Base-by-base conservation (phyloP, 1,140 invertebrate genomes). In the Ericerus pela region DNA sequence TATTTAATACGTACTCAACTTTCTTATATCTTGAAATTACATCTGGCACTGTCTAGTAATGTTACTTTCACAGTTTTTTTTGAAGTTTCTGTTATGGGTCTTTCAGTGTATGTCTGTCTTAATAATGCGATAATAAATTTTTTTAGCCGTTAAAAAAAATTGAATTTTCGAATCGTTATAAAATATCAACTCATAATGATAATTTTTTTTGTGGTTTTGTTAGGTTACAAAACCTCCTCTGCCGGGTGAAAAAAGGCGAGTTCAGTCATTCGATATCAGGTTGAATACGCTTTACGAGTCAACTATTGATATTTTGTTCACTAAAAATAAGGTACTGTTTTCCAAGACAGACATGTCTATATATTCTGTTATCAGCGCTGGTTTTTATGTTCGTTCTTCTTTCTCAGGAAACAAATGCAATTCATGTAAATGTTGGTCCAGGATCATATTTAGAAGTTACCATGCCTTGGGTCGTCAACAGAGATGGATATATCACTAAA, bases 381-480 rank as follows among this genome's bases (percentile, higher is more conserved):
- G n/a, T n/a, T n/a, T n/a, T n/a, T n/a, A n/a, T n/a, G n/a, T n/a
- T 0, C 14, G 16, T 22, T 47, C 4, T 51, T 14, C 30, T 16
- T 22, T 54, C 59, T 3, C 63, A 80, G 72, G 91, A 94, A 75
- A 97, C 92, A 0, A 96, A 96, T 72, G 93, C 91, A 16, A 81
- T 96, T 59, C 93, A 96, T 68, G 84, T 96, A 64, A 95, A 92
- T 63, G 82, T 93, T 51, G 87, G 88, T 5, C 82, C 85, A 38
- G 93, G 92, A 2, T 95, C 91, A 0, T 96, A 95, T 70, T 75
- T 96, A 43, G 93, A 96, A 72, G 81, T 93, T 6, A 94, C 87
- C n/a, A 79, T 96, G 68, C 94, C 93, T 0, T 96, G 88, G 90
- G 79, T 92, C 47, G 84, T 89, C 0, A 72, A 81, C 1, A 78